Conservation (phyloP, 2,113 vertebrate species). For the Galeopterus variegatus region DNA sequence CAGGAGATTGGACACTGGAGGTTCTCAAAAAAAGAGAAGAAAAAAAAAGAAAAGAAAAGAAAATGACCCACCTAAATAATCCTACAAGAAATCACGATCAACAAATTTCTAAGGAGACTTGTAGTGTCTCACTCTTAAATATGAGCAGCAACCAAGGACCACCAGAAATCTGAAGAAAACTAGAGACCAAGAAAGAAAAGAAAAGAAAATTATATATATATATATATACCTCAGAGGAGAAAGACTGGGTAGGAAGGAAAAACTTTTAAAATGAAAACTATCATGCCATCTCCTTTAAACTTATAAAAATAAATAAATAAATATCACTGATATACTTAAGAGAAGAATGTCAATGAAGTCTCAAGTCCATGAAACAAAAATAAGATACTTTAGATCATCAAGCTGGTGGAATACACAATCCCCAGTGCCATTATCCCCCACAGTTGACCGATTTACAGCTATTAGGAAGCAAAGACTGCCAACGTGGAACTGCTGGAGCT, state of each 20-base stretch:
- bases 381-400: background rate
- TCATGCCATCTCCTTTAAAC: background rate
- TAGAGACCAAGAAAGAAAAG: background rate
- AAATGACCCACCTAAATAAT: background rate
- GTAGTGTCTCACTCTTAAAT: background rate
- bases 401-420: no score
- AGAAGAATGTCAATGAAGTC: background rate
- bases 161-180: conserved; percentile 1
- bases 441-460: no score
- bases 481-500: no score
- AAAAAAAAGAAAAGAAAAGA: no score
- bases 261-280: background rate
- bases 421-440: no score
- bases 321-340: background rate
- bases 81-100: background rate
- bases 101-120: background rate
- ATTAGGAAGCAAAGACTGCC: no score
- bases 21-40: background rate
- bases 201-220: no score
- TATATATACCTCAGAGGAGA: background rate
- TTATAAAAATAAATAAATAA: no score
- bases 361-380: background rate
- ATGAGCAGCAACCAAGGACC: background rate
- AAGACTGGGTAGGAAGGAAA: background rate
- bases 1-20: background rate